These are phyloP conservation scores for Ooceraea biroi DNA, from an alignment of 1,140 invertebrate genomes.

Conservation along the genomic window DNA sequence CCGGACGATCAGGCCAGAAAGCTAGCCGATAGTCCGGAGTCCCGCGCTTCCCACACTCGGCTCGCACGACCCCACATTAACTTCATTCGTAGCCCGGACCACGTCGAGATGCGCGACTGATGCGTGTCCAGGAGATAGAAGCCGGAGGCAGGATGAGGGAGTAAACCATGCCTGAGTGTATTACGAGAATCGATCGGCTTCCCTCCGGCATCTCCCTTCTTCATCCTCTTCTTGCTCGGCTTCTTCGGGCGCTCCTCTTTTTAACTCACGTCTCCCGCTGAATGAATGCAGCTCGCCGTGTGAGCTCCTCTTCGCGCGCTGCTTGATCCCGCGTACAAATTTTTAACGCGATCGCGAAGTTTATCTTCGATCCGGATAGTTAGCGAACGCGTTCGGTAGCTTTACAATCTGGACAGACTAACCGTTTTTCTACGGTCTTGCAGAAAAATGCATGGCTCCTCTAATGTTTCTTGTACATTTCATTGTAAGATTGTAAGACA, in stretches of 20 bases:
- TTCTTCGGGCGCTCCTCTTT: conserved; percentile 59
- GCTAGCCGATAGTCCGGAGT: conserved; percentile 33
- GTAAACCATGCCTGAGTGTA: conserved; percentile 71
- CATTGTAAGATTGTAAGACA: no score
- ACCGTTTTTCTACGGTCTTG: background rate
- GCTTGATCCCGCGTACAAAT: conserved; percentile 61
- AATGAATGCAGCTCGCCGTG: conserved; percentile 63
- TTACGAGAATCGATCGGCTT: conserved; percentile 77
- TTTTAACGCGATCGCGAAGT: conserved; percentile 56
- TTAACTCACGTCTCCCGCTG: conserved; percentile 47
- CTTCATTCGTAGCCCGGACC: conserved; percentile 70
- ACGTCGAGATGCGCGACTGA: conserved; percentile 73
- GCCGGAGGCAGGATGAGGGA: conserved; percentile 53
- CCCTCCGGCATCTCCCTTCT: conserved; percentile 61
- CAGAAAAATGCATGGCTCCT: background rate
- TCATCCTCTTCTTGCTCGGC: conserved; percentile 41
- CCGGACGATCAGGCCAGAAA: conserved; percentile 24
- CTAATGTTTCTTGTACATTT: background rate
- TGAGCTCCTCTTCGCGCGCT: conserved; percentile 52
- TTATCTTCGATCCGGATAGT: conserved; percentile 44
- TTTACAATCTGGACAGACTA: conserved; percentile 16
- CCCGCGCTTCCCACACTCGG: conserved; percentile 76
- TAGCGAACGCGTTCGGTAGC: conserved; percentile 32
- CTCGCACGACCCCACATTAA: conserved; percentile 78
- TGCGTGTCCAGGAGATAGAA: conserved; percentile 75